Evolutionary conservation across 1,140 invertebrate species (phyloP).

Genomic region (Hirudo medicinalis): DNA sequence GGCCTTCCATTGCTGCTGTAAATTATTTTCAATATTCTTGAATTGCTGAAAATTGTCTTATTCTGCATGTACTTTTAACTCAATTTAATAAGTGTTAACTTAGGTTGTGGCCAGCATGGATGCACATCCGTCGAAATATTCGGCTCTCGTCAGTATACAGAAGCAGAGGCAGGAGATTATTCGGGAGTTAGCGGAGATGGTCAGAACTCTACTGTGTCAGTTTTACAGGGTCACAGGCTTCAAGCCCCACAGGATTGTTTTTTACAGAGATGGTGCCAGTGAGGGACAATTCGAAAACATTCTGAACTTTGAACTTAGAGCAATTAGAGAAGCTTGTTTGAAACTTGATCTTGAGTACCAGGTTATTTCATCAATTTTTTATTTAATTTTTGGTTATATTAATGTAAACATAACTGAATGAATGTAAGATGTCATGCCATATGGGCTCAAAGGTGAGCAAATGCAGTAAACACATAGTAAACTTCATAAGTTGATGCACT

Average conservation of each 20-base stretch:
- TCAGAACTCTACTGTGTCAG: constrained; percentile 79
- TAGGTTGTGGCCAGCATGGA: constrained; percentile 87
- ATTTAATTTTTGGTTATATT: too few species aligned
- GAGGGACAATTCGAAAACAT: constrained; percentile 69
- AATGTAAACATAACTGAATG: too few species aligned
- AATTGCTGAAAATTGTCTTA: background rate
- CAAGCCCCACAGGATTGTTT: constrained; percentile 83
- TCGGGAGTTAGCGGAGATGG: constrained; percentile 95
- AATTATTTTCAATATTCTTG: constrained; percentile 22
- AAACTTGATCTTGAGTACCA: constrained; percentile 94
- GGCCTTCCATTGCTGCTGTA: constrained; percentile 84
- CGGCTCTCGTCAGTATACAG: constrained; percentile 94
- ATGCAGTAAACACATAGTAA: too few species aligned
- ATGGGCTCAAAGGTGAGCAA: too few species aligned
- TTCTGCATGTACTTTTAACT: background rate
- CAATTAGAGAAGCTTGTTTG: constrained; percentile 93
- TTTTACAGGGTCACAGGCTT: constrained; percentile 87
- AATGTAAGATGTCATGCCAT: too few species aligned
- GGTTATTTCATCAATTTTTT: constrained; percentile 43
- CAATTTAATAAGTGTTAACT: too few species aligned
- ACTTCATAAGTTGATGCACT: background rate
- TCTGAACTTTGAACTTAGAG: constrained; percentile 89
- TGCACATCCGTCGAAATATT: constrained; percentile 95
- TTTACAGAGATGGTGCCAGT: constrained; percentile 54
- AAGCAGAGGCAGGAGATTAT: constrained; percentile 92